Evolutionary conservation across 30 jellyfish, hydroid and myxozoan genomes (phyloP).

Genomic region (Aurelia sp.): DNA sequence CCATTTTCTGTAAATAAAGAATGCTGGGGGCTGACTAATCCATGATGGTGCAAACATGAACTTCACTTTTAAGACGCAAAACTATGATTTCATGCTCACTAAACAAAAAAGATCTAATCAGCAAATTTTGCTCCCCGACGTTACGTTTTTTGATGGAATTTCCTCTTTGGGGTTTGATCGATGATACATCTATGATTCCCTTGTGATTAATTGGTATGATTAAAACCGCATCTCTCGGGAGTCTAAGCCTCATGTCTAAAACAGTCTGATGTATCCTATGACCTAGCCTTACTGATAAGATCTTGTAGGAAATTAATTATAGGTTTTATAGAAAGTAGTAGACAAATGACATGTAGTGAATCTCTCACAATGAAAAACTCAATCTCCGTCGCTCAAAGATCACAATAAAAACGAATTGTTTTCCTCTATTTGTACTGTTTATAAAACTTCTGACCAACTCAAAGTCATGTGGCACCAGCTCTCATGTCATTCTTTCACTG

Average conservation of each 20-base stretch:
- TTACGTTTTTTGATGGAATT: not conserved
- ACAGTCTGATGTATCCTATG: conserved; percentile 32
- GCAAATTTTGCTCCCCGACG: too few species aligned
- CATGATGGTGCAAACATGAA: not conserved
- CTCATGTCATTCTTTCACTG: too few species aligned
- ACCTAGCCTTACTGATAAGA: conserved; percentile 39
- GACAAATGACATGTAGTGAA: conserved; percentile 8
- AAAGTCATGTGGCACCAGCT: not conserved
- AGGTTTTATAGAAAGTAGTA: conserved; percentile 31
- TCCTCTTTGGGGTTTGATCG: not conserved
- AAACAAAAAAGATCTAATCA: too few species aligned
- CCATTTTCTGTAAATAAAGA: not conserved
- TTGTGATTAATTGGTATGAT: conserved; percentile 21
- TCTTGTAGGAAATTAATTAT: conserved; percentile 42
- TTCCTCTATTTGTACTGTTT: not conserved
- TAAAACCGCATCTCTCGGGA: conserved; percentile 11
- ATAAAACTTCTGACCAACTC: conserved; percentile 8
- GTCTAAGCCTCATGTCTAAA: not conserved
- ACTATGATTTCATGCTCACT: too few species aligned
- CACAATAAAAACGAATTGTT: conserved; percentile 8
- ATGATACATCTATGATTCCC: not conserved
- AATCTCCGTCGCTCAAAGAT: conserved; percentile 32
- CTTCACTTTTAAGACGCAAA: not conserved
- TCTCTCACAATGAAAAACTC: conserved; percentile 12
- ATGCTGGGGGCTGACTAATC: not conserved